Evolutionary conservation across 2,797 vertebrate genomes (phyloP).

Genomic region (Ptychadena robeensis): DNA sequence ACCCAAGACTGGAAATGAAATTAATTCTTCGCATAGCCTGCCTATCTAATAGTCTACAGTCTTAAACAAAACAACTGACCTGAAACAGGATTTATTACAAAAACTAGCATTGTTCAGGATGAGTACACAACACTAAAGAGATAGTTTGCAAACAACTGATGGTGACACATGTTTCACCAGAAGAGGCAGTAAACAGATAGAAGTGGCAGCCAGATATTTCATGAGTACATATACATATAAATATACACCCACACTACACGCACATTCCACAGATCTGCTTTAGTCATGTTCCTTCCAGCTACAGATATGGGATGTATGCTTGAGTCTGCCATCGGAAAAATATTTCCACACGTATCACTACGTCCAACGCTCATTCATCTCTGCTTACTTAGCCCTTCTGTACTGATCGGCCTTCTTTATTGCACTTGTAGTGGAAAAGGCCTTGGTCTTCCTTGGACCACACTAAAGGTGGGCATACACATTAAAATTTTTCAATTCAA

Average conservation of each 20-base stretch:
- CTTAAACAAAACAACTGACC: not conserved
- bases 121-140: not conserved
- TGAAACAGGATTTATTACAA: not conserved
- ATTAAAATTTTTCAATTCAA: no score
- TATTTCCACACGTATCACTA: not conserved
- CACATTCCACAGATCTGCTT: constrained; percentile 2
- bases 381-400: not conserved
- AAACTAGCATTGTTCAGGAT: not conserved
- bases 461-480: no score
- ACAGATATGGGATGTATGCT: constrained; percentile 13
- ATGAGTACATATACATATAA: constrained; percentile 30
- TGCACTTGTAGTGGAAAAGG: not conserved
- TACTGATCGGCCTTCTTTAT: not conserved
- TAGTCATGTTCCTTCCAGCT: constrained; percentile 18
- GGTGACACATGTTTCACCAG: constrained; percentile 26
- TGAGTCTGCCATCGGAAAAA: not conserved
- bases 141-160: constrained; percentile 30
- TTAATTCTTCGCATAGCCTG: no score
- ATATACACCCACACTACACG: constrained; percentile 37
- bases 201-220: constrained; percentile 43
- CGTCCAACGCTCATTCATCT: not conserved
- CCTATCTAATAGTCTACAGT: no score
- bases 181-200: constrained; percentile 36
- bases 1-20: no score
- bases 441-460: not conserved